These are phyloP conservation scores for Serrognathus titanus DNA, from an alignment of 2,888 invertebrate genomes.

Conservation along the genomic window DNA sequence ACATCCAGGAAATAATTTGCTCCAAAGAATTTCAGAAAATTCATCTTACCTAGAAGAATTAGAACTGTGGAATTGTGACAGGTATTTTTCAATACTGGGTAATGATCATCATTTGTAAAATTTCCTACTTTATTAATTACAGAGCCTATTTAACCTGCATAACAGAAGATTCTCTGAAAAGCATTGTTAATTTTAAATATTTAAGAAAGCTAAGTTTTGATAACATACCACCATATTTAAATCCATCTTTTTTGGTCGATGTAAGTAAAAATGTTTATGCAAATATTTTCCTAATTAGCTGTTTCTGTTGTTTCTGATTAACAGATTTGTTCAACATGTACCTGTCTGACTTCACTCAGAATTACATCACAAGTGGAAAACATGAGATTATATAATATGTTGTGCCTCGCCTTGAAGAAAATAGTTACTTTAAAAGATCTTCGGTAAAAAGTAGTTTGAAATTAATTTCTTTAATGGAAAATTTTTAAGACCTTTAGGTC, in stretches of 20 bases:
- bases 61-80: slow-evolving; percentile 8
- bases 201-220: slow-evolving; percentile 8
- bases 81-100: neutral
- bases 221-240: slow-evolving; percentile 9
- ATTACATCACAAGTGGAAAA: slow-evolving; percentile 8
- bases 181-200: slow-evolving; percentile 5
- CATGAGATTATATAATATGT: slow-evolving; percentile 4
- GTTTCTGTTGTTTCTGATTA: neutral
- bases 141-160: neutral
- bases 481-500: too few species aligned
- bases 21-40: slow-evolving; percentile 1
- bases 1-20: slow-evolving; percentile 3
- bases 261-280: neutral
- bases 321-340: slow-evolving; percentile 8
- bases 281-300: neutral
- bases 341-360: slow-evolving; percentile 5
- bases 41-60: slow-evolving; percentile 8
- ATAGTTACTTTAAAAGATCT: slow-evolving; percentile 4
- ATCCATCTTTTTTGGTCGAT: slow-evolving; percentile 4
- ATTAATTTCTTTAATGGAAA: too few species aligned
- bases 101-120: neutral
- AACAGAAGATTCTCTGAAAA: neutral
- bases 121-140: slow-evolving; percentile 1
- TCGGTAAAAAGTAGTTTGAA: neutral
- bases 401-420: slow-evolving; percentile 5